Evolutionary conservation across 2,113 vertebrate species (phyloP), one percentile per base, ranked within the genome.

Genomic region (Indri indri): DNA sequence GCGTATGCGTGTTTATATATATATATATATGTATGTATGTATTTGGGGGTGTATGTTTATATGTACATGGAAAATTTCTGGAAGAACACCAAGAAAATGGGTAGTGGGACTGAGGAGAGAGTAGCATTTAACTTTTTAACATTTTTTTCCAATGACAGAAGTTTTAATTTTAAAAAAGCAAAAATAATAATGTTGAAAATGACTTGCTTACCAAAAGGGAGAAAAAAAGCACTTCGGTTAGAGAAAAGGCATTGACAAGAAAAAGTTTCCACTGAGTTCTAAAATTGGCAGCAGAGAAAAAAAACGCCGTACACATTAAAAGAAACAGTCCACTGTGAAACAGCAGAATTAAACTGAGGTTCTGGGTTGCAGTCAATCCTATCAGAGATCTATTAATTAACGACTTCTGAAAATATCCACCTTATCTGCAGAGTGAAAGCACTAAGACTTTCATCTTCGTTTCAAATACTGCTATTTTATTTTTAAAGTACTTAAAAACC

Each of bases 381-480:
- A 98, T 98, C 98, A 97, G 83, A 96, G 91, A 98, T 98, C 97
- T 97, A 95, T 95, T 97, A 95, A 98, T 97, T 97, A 97, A 86
- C 18, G 34, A 93, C 94, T 97, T 95, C 94, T 90, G 91, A 96
- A 98, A 98, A 93, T 95, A 96, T 52, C 92, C 61, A 40, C 77
- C 95, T 95, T 96, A 97, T 97, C 97, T 90, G 54, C 80, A 90
- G 25, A 90, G 91, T 73, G 45, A 93, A 96, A 94, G 92, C 54
- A 90, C 27, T 27, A 57, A 95, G 85, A 95, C 84, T 95, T 97
- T 76, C 61, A 68, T 61, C 88, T 96, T 76, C 61, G 45, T 87
- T 96, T 97, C 94, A 96, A 95, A 91, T 23, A 94, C 1, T 73
- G 86, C 68, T 54, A 97, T 93, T 93, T 96, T 94, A 96, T 89